A percentile compares a stretch with the other conserved stretches of the same genome.
These are phyloP conservation scores for Pseudococcus jackbeardsleyi DNA, from an alignment of 2,888 invertebrate species.

Conservation along the genomic window DNA sequence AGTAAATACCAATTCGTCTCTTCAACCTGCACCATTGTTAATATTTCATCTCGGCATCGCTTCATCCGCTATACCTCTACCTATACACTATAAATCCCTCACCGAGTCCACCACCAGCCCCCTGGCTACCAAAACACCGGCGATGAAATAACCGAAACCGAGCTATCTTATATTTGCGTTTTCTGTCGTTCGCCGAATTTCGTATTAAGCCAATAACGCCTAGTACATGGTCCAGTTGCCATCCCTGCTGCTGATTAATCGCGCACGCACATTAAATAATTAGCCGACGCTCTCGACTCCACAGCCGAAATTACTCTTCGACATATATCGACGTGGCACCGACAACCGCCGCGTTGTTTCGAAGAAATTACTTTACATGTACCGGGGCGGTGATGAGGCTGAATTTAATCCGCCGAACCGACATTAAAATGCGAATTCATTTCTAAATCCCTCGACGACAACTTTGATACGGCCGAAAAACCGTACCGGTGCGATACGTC, in stretches of 20 bases:
- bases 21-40: conserved; percentile 17
- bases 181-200: conserved; percentile 31
- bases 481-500: background rate
- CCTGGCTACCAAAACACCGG: background rate
- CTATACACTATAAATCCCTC: background rate
- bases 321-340: conserved; percentile 1
- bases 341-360: background rate
- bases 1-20: conserved; percentile 37
- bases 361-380: background rate
- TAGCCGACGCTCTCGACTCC: background rate
- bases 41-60: conserved; percentile 27
- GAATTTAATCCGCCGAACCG: background rate
- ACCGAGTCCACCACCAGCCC: background rate
- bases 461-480: background rate
- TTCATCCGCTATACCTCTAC: background rate
- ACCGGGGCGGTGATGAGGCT: background rate
- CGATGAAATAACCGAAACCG: conserved; percentile 18
- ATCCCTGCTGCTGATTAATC: conserved; percentile 26
- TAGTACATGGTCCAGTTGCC: conserved; percentile 22
- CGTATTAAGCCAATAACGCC: conserved; percentile 37
- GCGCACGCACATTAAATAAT: conserved; percentile 33
- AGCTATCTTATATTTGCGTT: conserved; percentile 20
- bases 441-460: background rate
- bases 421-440: conserved; percentile 27
- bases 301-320: background rate